These are phyloP conservation scores for Papilio dardanus DNA, from an alignment of 1,140 invertebrate genomes.

Conservation along the genomic window DNA sequence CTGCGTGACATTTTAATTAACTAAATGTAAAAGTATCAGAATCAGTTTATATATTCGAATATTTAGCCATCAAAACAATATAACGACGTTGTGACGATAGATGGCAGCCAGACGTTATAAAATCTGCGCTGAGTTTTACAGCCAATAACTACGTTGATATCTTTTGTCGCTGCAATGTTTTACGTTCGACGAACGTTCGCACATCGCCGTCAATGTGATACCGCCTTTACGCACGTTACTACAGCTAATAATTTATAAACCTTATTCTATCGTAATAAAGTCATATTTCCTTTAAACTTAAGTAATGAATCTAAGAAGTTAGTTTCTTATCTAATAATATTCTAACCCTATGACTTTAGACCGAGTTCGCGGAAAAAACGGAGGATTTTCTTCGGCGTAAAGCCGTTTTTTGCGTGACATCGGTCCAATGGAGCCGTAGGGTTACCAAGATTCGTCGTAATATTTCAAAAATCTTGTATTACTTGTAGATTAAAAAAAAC, in stretches of 20 bases:
- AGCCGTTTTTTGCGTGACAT: too few species aligned
- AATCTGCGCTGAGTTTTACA: conserved; percentile 32
- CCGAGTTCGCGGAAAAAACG: too few species aligned
- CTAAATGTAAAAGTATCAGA: background rate
- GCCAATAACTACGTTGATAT: conserved; percentile 36
- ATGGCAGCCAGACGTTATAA: conserved; percentile 30
- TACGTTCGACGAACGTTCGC: conserved; percentile 27
- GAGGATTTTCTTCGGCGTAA: too few species aligned
- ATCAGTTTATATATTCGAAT: background rate
- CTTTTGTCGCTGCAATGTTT: conserved; percentile 29
- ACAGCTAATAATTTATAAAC: background rate
- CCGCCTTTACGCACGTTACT: background rate
- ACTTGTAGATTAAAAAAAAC: too few species aligned
- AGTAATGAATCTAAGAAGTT: background rate
- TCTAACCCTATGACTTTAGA: background rate
- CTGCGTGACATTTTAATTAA: too few species aligned
- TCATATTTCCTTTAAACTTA: background rate
- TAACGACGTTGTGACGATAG: background rate
- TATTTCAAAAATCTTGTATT: background rate
- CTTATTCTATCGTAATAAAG: background rate
- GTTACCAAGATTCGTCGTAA: too few species aligned
- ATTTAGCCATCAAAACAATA: conserved; percentile 1
- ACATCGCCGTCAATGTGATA: background rate
- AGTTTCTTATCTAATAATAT: background rate
- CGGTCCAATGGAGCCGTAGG: too few species aligned